Percentiles rank a stretch among this genome's conserved stretches.
These are phyloP conservation scores for Fragum fragum DNA, from an alignment of 2,888 invertebrate genomes.

Conservation along the genomic window DNA sequence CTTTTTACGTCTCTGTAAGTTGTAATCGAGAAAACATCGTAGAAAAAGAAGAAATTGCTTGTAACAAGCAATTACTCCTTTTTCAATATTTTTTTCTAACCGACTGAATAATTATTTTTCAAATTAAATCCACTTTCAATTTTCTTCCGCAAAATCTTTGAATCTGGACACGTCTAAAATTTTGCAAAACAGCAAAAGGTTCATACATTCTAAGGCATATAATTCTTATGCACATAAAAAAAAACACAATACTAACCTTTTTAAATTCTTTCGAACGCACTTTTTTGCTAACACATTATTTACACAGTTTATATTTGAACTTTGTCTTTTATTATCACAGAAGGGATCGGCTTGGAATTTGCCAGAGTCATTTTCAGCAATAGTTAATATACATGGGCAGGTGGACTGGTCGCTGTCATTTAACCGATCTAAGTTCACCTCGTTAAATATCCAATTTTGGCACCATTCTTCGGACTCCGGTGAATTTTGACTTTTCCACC, in stretches of 20 bases:
- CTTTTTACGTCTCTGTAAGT: too few species aligned
- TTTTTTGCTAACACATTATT: constrained; percentile 67
- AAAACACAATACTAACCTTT: constrained; percentile 57
- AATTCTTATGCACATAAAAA: too few species aligned
- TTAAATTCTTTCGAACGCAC: constrained; percentile 66
- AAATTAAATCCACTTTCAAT: too few species aligned
- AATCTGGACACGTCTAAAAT: too few species aligned
- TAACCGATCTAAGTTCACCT: constrained; percentile 38
- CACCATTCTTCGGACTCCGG: constrained; percentile 71
- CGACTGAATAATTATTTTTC: too few species aligned
- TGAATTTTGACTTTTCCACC: constrained; percentile 53
- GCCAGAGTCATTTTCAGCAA: constrained; percentile 77
- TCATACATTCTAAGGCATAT: too few species aligned
- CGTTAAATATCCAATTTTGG: constrained; percentile 69
- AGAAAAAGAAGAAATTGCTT: too few species aligned
- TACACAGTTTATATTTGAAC: constrained; percentile 64
- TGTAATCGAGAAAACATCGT: too few species aligned
- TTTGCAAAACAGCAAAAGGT: too few species aligned
- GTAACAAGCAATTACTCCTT: too few species aligned
- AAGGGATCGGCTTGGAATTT: constrained; percentile 76
- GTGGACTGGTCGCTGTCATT: constrained; percentile 46
- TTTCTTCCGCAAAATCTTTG: too few species aligned
- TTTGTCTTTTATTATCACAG: constrained; percentile 70
- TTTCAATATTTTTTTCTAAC: too few species aligned
- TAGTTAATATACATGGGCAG: constrained; percentile 77